These are phyloP conservation scores for Triplophysa yarkandensis DNA, from an alignment of 2,797 vertebrate species.

Conservation along the genomic window DNA sequence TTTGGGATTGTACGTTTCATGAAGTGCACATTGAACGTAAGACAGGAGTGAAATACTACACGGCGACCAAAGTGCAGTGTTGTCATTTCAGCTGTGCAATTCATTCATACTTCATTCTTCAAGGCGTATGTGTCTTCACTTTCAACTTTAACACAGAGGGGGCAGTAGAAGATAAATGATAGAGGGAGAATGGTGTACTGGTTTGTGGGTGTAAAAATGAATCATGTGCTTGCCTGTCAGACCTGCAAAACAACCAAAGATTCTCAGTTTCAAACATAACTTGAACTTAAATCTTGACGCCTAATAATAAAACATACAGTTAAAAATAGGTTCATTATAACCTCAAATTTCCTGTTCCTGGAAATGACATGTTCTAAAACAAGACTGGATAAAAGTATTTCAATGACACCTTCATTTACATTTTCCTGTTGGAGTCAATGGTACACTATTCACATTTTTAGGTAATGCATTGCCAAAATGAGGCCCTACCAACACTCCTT, in stretches of 20 bases:
- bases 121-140: conserved; percentile 26
- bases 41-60: conserved; percentile 70
- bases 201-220: neutral
- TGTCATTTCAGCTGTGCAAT: conserved; percentile 73
- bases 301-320: neutral
- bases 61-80: conserved; percentile 53
- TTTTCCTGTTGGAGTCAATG: too few species aligned
- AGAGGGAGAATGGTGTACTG: neutral
- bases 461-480: neutral
- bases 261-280: neutral
- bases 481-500: neutral
- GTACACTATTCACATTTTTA: too few species aligned
- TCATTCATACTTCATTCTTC: conserved; percentile 76
- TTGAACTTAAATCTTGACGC: neutral
- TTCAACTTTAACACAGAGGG: conserved; percentile 60
- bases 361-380: too few species aligned
- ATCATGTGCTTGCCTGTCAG: neutral
- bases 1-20: conserved; percentile 67
- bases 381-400: too few species aligned
- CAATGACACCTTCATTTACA: too few species aligned
- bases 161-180: conserved; percentile 51
- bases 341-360: too few species aligned
- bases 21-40: conserved; percentile 61
- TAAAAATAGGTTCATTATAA: too few species aligned
- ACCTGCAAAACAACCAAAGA: neutral